Base-by-base conservation (phyloP, 2,888 invertebrate genomes). In the Eristalis arbustorum region DNA sequence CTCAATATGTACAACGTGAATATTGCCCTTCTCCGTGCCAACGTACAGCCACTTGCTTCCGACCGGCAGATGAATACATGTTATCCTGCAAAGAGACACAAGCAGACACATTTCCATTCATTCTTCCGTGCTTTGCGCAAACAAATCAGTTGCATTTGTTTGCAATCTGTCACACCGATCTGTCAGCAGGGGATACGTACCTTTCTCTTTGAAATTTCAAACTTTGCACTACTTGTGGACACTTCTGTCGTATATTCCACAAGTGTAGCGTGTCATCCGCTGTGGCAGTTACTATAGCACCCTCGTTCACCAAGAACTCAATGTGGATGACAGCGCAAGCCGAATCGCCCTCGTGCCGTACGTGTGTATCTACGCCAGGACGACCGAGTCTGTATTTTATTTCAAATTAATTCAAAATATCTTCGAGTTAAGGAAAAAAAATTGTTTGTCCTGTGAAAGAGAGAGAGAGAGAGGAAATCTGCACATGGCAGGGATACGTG, bases 1-100 rank as follows among this genome's bases (percentile, higher is more conserved):
- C 94, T 99, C 99, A 91, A 99, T 96, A 94, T 99, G 97, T 91
- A 99, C 97, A 89, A 99, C 96, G 94, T 99, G 98, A 91, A 99
- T 97, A 94, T 99, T 99, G 89, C 99, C 99, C 90, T 97, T 95
- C 93, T 99, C 99, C 79, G 99, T 98, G 90, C 99, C 99, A 89
- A 99, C 96, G 94, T 99, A 98, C 91, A 99, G 94, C 99, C 99
- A 99, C 94, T 98, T 98, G 92, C 98, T 98, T 94, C 98, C 98
- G 91, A 99, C 96, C 87, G 99, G 98, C 91, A 99, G 95, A 93
- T 98, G 97, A 92, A 98, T 95, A 93, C 96, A 97, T 80, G 98
- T 98, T 92, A 99, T 97, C 93, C 98, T 98, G 94, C 2, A 92
- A 90, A 64, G 62, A 61, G 8, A 80, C 23, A 59, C 13, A 42